Evolutionary conservation across 2,888 invertebrate genomes (phyloP), one percentile per base, ranked within the genome.

Genomic region (Macaria liturata): DNA sequence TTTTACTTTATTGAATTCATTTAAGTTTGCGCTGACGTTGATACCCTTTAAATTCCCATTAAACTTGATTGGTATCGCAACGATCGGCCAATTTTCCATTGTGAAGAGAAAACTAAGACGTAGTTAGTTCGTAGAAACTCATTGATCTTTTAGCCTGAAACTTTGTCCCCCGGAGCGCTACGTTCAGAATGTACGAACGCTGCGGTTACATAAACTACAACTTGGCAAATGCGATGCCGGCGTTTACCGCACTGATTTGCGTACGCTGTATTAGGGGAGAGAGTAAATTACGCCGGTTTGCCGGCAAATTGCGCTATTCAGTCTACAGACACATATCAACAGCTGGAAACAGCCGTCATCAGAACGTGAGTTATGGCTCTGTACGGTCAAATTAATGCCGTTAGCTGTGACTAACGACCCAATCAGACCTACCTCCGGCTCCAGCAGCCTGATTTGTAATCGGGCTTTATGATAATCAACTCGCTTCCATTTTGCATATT

Each of bases 151-250:
- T 20, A 20, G 20, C 20, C 20, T 20, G 20, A 20, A 20, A 20
- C 34, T 37, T 37, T 37, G 34, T 37, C 34, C 34, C 20, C 34
- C 34, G 34, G 34, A 4, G 34, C 34, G 34, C 7, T 37, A 6
- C 7, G 1, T 37, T 37, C 34, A 7, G 34, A 37, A 37, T 7
- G 42, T 42, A 42, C 42, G 42, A 42, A 42, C 4, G 32, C 52
- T 79, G 73, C 66, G 72, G 69, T 77, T 75, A 69, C 72, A 69
- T 76, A 74, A 80, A 75, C 64, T 63, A 65, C 65, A 69, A 69
- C 51, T 69, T 66, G 59, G 61, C 58, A 62, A 66, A 59, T 69
- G 71, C 71, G 68, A 62, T 54, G 67, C 4, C 58, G 53, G 65
- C 68, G 8, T 65, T 70, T 67, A 70, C 77, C 75, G 75, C 80